These are phyloP conservation scores for Oreochromis grahami DNA, from an alignment of 2,797 vertebrate species.

Conservation along the genomic window DNA sequence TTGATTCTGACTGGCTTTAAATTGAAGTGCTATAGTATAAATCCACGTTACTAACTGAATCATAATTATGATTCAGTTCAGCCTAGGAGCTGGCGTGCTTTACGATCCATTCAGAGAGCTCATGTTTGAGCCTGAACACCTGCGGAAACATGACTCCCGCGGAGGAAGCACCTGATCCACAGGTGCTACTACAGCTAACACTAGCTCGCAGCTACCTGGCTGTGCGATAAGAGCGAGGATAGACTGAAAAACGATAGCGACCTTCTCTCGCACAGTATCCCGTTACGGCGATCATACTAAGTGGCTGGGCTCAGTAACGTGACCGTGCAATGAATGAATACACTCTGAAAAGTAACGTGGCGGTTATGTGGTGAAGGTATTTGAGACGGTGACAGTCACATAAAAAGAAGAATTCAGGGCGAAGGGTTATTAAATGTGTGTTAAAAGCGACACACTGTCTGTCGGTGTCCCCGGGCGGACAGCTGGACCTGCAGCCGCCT, in stretches of 20 bases:
- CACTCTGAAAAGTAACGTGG: not conserved
- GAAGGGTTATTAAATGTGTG: not conserved
- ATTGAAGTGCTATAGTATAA: not conserved
- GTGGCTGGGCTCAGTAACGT: not conserved
- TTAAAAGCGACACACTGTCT: no score
- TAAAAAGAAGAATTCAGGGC: not conserved
- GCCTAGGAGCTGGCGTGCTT: not conserved
- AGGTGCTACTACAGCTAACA: conserved; percentile 49
- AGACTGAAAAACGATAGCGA: not conserved
- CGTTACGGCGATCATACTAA: not conserved
- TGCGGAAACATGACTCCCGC: conserved; percentile 51
- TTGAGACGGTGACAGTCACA: not conserved
- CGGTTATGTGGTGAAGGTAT: not conserved
- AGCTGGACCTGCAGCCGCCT: not conserved
- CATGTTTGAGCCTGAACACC: not conserved
- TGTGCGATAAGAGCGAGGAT: not conserved
- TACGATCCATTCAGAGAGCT: not conserved
- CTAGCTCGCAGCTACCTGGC: conserved; percentile 13
- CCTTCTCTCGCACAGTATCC: not conserved
- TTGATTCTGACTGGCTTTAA: not conserved
- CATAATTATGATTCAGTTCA: no score
- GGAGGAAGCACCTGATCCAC: conserved; percentile 57
- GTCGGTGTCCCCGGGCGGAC: not conserved
- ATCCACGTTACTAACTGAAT: not conserved
- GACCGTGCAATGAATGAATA: not conserved